phyloP scores from a whole-genome alignment of 2,888 invertebrate species.

The Sinelater perroti region DNA sequence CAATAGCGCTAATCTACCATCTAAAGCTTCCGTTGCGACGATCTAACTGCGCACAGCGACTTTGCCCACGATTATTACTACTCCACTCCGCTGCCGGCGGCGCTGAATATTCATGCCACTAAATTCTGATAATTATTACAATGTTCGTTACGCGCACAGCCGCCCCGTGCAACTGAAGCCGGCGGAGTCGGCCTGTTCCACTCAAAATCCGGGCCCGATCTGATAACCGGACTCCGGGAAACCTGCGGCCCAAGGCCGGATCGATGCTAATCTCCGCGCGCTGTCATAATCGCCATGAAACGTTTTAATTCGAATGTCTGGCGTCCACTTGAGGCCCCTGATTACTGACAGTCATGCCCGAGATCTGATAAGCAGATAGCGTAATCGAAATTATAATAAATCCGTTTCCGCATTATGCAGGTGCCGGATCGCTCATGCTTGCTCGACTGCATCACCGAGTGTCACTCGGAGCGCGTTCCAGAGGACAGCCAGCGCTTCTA shows the following conservation, averaged over 20 bases:
- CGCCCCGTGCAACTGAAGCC: too few species aligned
- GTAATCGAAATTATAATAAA: conserved; percentile 7
- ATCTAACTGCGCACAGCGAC: conserved; percentile 29
- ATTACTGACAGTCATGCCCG: conserved; percentile 10
- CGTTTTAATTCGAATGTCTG: conserved; percentile 6
- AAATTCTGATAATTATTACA: conserved; percentile 32
- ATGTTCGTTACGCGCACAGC: conserved; percentile 9
- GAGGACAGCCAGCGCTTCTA: too few species aligned
- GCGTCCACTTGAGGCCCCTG: not conserved
- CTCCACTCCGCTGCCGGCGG: not conserved
- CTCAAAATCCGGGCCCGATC: too few species aligned
- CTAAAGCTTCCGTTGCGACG: conserved; percentile 38
- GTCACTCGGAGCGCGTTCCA: too few species aligned
- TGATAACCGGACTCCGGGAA: too few species aligned
- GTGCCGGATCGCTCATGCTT: conserved; percentile 14
- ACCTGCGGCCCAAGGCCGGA: not conserved
- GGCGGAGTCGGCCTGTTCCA: too few species aligned
- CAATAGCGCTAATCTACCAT: conserved; percentile 41
- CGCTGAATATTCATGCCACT: conserved; percentile 34
- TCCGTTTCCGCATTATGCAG: conserved; percentile 16
- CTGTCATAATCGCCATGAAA: conserved; percentile 6
- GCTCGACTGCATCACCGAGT: conserved; percentile 1
- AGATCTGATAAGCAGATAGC: conserved; percentile 3
- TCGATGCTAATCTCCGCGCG: not conserved
- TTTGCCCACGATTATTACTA: conserved; percentile 8